Conservation (phyloP, 2,797 vertebrate species). For the Enteromius mattozi region DNA sequence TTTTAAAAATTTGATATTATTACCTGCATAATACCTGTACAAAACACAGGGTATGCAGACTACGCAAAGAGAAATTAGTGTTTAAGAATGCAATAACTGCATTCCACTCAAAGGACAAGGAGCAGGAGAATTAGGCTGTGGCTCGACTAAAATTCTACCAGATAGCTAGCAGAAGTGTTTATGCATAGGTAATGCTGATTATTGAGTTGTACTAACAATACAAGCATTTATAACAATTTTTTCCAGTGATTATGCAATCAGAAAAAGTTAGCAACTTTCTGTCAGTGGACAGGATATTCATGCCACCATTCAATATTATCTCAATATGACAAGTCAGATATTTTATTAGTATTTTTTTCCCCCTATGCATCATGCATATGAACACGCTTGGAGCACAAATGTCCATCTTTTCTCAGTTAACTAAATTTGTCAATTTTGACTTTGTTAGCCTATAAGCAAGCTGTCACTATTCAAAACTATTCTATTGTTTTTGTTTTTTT, state of each 20-base stretch:
- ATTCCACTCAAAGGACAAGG: slow-evolving; percentile 21
- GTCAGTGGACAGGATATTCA: too few relatives aligned
- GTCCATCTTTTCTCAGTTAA: not conserved
- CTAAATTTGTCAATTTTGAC: not conserved
- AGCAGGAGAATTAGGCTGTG: not conserved
- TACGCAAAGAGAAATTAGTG: not conserved
- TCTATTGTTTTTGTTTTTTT: too few relatives aligned
- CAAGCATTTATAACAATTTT: not conserved
- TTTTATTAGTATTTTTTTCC: too few relatives aligned
- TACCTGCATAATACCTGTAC: not conserved
- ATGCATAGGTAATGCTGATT: slow-evolving; percentile 19
- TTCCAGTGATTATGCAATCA: too few relatives aligned
- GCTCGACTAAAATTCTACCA: slow-evolving; percentile 20
- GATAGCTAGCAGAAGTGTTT: not conserved
- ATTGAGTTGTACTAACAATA: not conserved
- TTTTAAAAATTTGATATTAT: too few relatives aligned
- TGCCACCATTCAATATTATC: too few relatives aligned
- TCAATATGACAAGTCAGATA: too few relatives aligned
- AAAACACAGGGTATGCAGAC: not conserved
- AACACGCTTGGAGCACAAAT: too few relatives aligned
- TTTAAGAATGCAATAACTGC: slow-evolving; percentile 14
- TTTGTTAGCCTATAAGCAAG: too few relatives aligned
- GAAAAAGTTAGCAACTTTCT: too few relatives aligned
- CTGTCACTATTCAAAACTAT: not conserved
- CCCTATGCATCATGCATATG: too few relatives aligned